Base-by-base conservation (phyloP, 2,113 vertebrate species). In the Hepsetus odoe region DNA sequence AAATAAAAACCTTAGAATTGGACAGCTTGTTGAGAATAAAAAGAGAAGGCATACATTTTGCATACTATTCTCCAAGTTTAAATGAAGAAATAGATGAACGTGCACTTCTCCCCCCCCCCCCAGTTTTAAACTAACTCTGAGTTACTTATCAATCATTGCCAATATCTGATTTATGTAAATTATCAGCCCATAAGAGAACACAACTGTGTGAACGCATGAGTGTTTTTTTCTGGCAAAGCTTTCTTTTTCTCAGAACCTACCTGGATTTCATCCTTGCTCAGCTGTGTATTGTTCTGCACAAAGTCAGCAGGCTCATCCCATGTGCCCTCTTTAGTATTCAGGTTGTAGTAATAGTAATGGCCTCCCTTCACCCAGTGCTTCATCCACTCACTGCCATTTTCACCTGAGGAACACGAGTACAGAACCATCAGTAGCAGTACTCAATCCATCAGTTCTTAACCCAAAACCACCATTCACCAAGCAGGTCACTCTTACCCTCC, bases 341-440 rank as follows among this genome's bases (percentile, higher is more conserved):
- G 87, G 64, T 98, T 97, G 83, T 95, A 96, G 85, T 95, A 99
- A 86, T 98, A 99, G 82, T 96, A 92, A 83, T 98, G 97, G 69
- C 97, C 97, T 38, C 97, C 98, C 88, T 96, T 98, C 74, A 98
- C 96, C 96, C 96, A 98, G 90, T 98, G 97, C 67, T 95, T 93
- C 87, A 95, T 93, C 95, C 97, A 99, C 0, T 93, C 92, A 16
- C 95, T 96, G 83, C 80, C 90, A 35, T 95, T 96, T 80, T 94
- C 91, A 11, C 95, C 97, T 98, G 86, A 20, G 76, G 59, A 46
- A 26, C 30, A 77, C 53, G 61, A 2, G 55, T 1, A 58, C 55
- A 58, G 11, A 5, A 7, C 18, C 49, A 51, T 20, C 0, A 38
- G n/a, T n/a, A n/a, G n/a, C 11, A 14, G 13, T 14, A 44, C 2